These are phyloP conservation scores for Saxidomus purpurata DNA, from an alignment of 1,140 invertebrate species.

Conservation along the genomic window DNA sequence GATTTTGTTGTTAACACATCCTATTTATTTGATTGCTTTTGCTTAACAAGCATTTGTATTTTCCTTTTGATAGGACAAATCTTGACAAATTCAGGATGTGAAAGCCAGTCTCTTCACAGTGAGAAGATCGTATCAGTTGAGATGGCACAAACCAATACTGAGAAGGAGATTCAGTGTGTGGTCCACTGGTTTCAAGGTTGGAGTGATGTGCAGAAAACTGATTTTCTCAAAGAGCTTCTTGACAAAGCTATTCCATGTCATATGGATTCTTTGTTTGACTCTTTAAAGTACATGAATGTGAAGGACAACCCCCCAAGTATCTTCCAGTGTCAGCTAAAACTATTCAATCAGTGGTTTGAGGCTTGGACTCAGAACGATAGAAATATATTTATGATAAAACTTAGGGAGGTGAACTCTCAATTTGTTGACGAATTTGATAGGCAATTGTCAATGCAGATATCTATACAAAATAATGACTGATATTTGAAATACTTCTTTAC, in stretches of 20 bases:
- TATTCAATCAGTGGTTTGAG: slow-evolving; percentile 95
- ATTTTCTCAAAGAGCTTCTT: slow-evolving; percentile 93
- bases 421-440: slow-evolving; percentile 81
- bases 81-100: too few relatives aligned
- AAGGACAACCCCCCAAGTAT: slow-evolving; percentile 92
- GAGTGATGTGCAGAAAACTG: slow-evolving; percentile 94
- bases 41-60: too few relatives aligned
- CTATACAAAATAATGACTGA: slow-evolving; percentile 28
- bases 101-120: too few relatives aligned
- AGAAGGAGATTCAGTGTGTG: slow-evolving; percentile 82
- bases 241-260: slow-evolving; percentile 88
- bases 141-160: slow-evolving; percentile 76
- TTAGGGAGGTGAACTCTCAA: slow-evolving; percentile 73
- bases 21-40: too few relatives aligned
- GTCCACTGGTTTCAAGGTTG: slow-evolving; percentile 94
- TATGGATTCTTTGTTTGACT: slow-evolving; percentile 92
- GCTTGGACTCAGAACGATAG: slow-evolving; percentile 93
- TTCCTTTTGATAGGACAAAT: too few relatives aligned
- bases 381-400: slow-evolving; percentile 79
- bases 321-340: slow-evolving; percentile 95
- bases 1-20: too few relatives aligned
- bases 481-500: not conserved
- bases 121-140: not conserved
- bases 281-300: slow-evolving; percentile 90
- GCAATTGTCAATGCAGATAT: slow-evolving; percentile 32